Base-by-base conservation (phyloP, 1,140 invertebrate genomes). In the Nasonia giraulti region DNA sequence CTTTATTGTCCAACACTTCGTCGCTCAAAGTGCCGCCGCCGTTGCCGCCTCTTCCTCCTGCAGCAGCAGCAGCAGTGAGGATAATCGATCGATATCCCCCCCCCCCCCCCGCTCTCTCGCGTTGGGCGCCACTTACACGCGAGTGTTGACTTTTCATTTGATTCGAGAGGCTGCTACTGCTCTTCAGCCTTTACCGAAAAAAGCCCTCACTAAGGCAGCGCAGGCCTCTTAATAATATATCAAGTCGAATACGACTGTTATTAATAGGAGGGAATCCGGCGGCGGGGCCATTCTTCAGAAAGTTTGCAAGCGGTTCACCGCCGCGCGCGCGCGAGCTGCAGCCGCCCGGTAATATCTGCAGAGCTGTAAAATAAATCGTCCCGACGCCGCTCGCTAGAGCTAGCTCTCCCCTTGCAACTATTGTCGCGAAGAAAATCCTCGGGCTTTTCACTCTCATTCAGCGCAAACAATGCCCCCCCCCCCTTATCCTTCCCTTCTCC, bases 241-340 rank as follows among this genome's bases (percentile, higher is more conserved):
- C 31, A 89, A 88, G 87, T 87, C 87, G 85, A 87, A 89, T 89
- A 87, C 89, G 86, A 88, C 85, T 83, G 78, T 89, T 89, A 89
- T 90, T 89, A 89, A 90, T 89, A 87, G 69, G 62, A 40, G 86
- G 20, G 44, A 62, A n/a, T 47, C 50, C 31, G 74, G 55, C 55
- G 68, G 8, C 62, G 14, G 23, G 83, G 83, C 88, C 87, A 89
- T 89, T 89, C 89, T 89, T 89, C 89, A 88, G 78, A 83, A 76
- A 83, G 75, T 84, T 77, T 86, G 80, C 75, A 75, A 27, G 68
- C 76, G 85, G 80, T 86, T 82, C 80, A 68, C 80, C 85, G 85
- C 55, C 55, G 55, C 27, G 27, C 27, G 27, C 23, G 23, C 23
- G 23, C 27, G 27, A 27, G 27, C 40, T 44, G 40, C 14, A n/a